Conservation (phyloP, 2,113 vertebrate species). For the Callionymus lyra region DNA sequence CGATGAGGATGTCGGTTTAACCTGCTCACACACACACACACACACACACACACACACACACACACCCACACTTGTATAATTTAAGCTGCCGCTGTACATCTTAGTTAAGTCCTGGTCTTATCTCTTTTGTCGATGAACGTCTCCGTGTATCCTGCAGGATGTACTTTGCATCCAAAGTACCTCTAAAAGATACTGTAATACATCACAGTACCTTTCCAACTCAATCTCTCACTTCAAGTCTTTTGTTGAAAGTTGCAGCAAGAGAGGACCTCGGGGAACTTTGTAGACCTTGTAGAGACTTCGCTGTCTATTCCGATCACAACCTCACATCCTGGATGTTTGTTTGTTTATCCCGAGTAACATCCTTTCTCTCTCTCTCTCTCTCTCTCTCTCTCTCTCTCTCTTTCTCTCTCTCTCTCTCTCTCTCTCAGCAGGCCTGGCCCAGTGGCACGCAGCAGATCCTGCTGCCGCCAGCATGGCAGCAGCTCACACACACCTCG, state of each 20-base stretch:
- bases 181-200: slow-evolving; percentile 18
- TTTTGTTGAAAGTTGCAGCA: slow-evolving; percentile 2
- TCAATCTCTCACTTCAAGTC: slow-evolving; percentile 6
- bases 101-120: slow-evolving; percentile 38
- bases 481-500: slow-evolving; percentile 96
- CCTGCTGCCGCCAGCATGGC: slow-evolving; percentile 91
- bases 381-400: neutral
- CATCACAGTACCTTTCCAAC: slow-evolving; percentile 18
- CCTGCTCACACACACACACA: slow-evolving; percentile 19
- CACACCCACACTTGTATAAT: neutral
- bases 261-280: neutral
- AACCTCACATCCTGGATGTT: neutral
- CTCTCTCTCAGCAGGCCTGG: slow-evolving; percentile 83
- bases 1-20: neutral
- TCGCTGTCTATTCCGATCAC: neutral
- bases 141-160: slow-evolving; percentile 26
- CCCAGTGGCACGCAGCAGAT: slow-evolving; percentile 95
- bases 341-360: slow-evolving; percentile 3
- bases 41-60: neutral
- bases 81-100: slow-evolving; percentile 15
- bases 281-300: slow-evolving; percentile 2
- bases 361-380: slow-evolving; percentile 14
- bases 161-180: slow-evolving; percentile 16
- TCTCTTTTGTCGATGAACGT: slow-evolving; percentile 38
- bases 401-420: slow-evolving; percentile 8